Evolutionary conservation across 2,888 invertebrate genomes (phyloP).

Genomic region (Creontiades dilutus): DNA sequence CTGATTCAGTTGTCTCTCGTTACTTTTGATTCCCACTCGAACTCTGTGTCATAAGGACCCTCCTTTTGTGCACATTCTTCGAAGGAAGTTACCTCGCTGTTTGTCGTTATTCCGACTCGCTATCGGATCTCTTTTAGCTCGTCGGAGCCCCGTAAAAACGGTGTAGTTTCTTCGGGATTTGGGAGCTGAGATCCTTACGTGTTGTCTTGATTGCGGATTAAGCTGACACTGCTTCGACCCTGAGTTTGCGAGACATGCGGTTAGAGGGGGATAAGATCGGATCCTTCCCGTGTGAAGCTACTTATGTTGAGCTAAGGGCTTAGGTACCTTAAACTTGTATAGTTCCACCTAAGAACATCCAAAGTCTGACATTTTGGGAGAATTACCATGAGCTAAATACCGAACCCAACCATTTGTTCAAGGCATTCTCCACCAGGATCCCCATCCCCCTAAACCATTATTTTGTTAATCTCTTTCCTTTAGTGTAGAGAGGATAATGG

Average conservation of each 20-base stretch:
- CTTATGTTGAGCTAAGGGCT: neutral
- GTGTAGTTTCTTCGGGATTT: neutral
- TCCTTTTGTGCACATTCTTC: neutral
- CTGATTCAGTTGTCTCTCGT: constrained; percentile 43
- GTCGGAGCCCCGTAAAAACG: neutral
- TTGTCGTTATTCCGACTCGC: neutral
- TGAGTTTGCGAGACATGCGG: neutral
- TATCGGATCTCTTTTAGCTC: neutral
- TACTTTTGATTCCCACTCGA: neutral
- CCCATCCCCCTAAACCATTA: too few species aligned
- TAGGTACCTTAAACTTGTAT: neutral
- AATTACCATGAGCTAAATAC: too few species aligned
- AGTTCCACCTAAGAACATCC: neutral
- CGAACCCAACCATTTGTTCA: too few species aligned
- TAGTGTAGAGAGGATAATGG: too few species aligned
- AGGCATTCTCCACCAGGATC: too few species aligned
- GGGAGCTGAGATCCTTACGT: neutral
- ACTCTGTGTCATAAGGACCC: neutral
- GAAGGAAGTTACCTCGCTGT: neutral
- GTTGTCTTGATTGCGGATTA: neutral
- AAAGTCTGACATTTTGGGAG: neutral
- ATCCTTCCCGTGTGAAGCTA: neutral
- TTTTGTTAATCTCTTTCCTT: too few species aligned
- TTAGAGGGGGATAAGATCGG: neutral
- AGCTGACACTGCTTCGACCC: neutral